phyloP scores from a whole-genome alignment of 2,113 vertebrate species.

The Otolemur garnettii region DNA sequence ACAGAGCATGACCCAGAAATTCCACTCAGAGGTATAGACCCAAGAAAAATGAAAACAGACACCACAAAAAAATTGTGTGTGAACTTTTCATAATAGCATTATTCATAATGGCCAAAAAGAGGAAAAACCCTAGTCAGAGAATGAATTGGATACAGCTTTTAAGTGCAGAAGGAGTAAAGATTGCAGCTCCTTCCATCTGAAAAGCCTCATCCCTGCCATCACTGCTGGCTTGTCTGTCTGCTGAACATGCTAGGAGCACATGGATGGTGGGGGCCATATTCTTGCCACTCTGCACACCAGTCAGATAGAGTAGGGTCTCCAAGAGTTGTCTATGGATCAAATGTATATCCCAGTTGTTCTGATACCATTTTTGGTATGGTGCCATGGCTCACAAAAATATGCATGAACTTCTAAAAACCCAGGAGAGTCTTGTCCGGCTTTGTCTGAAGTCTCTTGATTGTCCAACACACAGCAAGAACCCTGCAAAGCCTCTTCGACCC shows the following conservation, averaged over 20 bases:
- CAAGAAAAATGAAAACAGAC: neutral
- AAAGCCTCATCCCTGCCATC: neutral
- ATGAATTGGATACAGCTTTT: neutral
- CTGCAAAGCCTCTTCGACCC: neutral
- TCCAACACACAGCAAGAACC: neutral
- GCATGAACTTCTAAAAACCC: neutral
- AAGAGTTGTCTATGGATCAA: neutral
- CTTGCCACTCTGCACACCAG: neutral
- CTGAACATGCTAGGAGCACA: fast-evolving
- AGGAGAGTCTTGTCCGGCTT: neutral
- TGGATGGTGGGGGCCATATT: neutral
- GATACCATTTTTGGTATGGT: neutral
- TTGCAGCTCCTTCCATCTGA: neutral
- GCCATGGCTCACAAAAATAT: neutral
- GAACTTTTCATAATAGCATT: neutral
- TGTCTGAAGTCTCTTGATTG: too few species aligned
- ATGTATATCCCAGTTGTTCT: neutral
- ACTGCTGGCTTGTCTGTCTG: neutral
- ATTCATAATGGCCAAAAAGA: neutral
- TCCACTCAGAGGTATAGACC: neutral
- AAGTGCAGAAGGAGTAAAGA: neutral
- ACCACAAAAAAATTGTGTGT: neutral
- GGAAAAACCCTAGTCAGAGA: neutral
- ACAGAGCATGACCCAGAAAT: neutral
- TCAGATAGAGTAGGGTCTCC: neutral